Evolutionary conservation across 2,113 vertebrate species (phyloP), one percentile per base, ranked within the genome.

Genomic region (Cinclus cinclus): DNA sequence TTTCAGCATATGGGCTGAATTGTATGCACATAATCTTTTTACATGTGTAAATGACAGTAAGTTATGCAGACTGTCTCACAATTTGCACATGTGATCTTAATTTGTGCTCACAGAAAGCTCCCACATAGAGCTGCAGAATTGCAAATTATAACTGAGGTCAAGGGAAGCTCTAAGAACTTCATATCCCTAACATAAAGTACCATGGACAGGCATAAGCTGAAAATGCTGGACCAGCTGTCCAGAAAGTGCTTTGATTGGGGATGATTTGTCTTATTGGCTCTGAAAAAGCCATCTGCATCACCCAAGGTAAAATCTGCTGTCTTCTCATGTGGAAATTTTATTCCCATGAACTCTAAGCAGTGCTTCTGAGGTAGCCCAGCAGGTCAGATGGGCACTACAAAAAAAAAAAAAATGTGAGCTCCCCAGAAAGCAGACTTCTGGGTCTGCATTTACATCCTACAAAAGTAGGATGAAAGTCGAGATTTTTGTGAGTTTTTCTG

Each of bases 31-130:
- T 90, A 62, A 90, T 60, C 31, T 35, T 77, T 89, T 88, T 53
- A 94, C 71, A 80, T 70, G 67, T 13, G 63, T 35, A 95, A 95
- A 92, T 88, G 84, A 90, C 62, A 85, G 41, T 75, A 85, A 93
- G 41, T 94, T 92, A 94, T 88, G 70, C 81, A 93, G 44, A 17
- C 55, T 90, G 85, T 60, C 90, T 89, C 67, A 87, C 35, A 41
- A 9, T 80, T 93, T 68, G 69, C 25, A 79, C n/a, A 42, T 22
- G 31, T 1, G 0, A 87, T 93, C 78, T 91, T 90, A 79, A 88
- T 93, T 85, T 90, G 37, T 79, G 23, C 46, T 89, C 86, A 44
- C 3, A 58, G 55, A 64, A 83, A 73, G 44, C 76, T 91, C 53
- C 55, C 37, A 79, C 41, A 20, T 21, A 22, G 47, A 82, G 53